Evolutionary conservation across 2,888 invertebrate genomes (phyloP), one percentile per base, ranked within the genome.

Genomic region (Stratiomys singularior): DNA sequence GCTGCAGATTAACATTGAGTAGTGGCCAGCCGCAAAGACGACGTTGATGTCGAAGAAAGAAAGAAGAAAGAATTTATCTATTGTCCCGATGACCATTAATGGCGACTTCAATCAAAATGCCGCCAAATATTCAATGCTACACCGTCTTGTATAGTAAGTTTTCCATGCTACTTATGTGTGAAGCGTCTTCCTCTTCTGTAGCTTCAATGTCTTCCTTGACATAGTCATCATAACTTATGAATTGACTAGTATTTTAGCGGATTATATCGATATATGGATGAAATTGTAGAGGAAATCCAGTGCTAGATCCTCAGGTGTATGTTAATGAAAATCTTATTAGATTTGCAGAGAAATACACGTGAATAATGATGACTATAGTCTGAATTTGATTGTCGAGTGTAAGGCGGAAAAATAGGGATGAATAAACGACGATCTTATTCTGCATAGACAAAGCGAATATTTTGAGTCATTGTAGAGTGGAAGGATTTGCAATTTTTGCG

Each of bases 31-130:
- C 37, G 37, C 37, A 37, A 37, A 37, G 37, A 37, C 37, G 37
- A 37, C 37, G 37, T 37, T 37, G 37, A 5, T n/a, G 37, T 11
- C 13, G 66, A 25, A 56, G 30, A 58, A 74, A 74, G 23, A 60
- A 30, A 60, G 37, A 74, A 37, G n/a, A n/a, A n/a, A n/a, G 74
- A 74, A 60, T 71, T 71, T 18, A 18, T 74, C 58, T 30, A 74
- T 58, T 74, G 74, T 74, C 30, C 44, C 58, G 58, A 11, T 30
- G 11, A 46, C 47, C 71, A 58, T 58, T 74, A 74, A 60, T 74
- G 60, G 4, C 21, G 28, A 74, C 58, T 74, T 74, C 74, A 74
- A 74, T 58, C 74, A 37, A 74, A 60, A 21, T 44, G 74, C 74
- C 74, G 74, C 60, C 60, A 60, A 37, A 58, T 37, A 69, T 37